Base-by-base conservation (phyloP, 2,113 vertebrate species). In the Scophthalmus maximus region DNA sequence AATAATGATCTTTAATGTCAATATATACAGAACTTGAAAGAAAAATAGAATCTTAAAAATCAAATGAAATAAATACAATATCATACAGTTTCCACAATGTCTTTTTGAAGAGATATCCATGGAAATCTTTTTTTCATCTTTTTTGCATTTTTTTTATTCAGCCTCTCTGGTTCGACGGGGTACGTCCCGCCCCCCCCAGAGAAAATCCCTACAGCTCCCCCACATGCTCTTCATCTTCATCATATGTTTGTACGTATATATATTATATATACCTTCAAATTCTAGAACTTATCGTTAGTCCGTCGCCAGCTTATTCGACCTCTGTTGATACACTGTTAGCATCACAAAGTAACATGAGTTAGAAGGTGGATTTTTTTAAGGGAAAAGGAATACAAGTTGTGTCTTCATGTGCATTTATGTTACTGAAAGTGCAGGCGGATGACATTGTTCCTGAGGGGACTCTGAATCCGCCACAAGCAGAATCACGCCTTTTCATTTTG, bases 61-160 rank as follows among this genome's bases (percentile, higher is more conserved):
- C 94, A 95, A 95, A 96, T 92, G 93, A 96, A 96, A 95, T 96
- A 96, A 98, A 96, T 96, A 97, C 95, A 97, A 84, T 95, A 96
- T 96, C 91, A 93, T 95, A 96, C 96, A 96, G 95, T 96, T 94
- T 96, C 91, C 93, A 95, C 94, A 95, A 95, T 94, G 94, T 95
- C 94, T 91, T 90, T 76, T 89, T 76, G 73, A 91, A 93, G 90
- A 93, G 88, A 93, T 81, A 88, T 92, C 84, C 56, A 91, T 92
- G 88, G 91, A 93, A 89, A 87, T 86, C 20, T 79, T 76, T 69
- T 61, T 81, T 70, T 56, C n/a, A 23, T 11, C n/a, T 65, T 50
- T 73, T 70, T 84, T 76, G 44, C 70, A 78, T 87, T 88, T 73
- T 68, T 85, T 76, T 55, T 73, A 78, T 85, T 88, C 84, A 88